Conservation (phyloP, 2,797 vertebrate species). For the Circus cinereus region DNA sequence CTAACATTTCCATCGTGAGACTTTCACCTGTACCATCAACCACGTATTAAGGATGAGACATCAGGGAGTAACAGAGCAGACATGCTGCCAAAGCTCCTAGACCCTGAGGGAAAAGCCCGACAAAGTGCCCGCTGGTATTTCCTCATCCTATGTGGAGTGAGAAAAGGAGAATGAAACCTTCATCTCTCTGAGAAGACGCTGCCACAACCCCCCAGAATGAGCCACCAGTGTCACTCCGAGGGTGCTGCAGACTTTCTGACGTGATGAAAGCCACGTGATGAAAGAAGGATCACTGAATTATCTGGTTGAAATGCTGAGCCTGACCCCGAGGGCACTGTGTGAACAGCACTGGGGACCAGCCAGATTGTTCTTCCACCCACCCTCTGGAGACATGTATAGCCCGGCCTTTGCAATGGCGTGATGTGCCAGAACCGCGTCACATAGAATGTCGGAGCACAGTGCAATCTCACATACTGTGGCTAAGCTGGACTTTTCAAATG, state of each 20-base stretch:
- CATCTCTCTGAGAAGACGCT: conserved; percentile 16
- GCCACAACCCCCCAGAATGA: not conserved
- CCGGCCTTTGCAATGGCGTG: not conserved
- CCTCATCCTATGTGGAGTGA: not conserved
- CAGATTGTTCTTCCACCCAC: not conserved
- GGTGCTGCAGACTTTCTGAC: not conserved
- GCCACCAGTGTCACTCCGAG: not conserved
- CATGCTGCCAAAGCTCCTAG: not conserved
- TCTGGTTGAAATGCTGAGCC: conserved; percentile 44
- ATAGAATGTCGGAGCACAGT: not conserved
- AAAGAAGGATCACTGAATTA: conserved; percentile 51
- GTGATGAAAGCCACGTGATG: conserved; percentile 27
- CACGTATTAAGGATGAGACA: not conserved
- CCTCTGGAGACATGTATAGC: not conserved
- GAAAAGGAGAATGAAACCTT: conserved; percentile 43
- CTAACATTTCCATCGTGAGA: not conserved
- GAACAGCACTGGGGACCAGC: not conserved
- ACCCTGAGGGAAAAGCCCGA: not conserved
- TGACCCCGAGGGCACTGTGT: not conserved
- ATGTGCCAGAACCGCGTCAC: fast-evolving
- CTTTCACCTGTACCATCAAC: not conserved
- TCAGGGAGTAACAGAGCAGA: not conserved
- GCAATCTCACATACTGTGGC: not conserved
- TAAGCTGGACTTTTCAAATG: not conserved
- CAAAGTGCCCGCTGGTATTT: not conserved